Percentiles rank a stretch among this genome's conserved stretches.
Conservation (phyloP, 2,797 vertebrate species). For the Picus viridis region DNA sequence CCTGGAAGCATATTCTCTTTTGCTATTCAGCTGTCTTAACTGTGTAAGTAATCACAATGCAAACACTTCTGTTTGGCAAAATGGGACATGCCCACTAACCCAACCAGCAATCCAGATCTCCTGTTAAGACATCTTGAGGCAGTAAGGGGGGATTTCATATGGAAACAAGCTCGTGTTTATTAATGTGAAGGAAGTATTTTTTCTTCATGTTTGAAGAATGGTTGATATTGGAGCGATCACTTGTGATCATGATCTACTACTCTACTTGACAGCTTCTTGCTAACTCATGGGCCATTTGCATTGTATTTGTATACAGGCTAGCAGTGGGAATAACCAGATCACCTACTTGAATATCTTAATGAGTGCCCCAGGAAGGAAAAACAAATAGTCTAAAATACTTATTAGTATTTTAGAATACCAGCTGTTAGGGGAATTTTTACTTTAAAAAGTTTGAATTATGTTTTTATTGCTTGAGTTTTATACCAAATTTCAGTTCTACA, state of each 20-base stretch:
- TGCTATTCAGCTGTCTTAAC: not conserved
- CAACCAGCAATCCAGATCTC: not conserved
- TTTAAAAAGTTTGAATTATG: not conserved
- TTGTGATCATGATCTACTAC: not conserved
- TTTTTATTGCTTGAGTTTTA: not conserved
- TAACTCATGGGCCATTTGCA: not conserved
- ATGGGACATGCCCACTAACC: not conserved
- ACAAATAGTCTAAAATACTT: no score
- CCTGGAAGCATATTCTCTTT: not conserved
- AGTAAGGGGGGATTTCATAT: not conserved
- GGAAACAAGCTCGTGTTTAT: constrained; percentile 15
- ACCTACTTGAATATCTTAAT: not conserved
- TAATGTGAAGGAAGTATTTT: not conserved
- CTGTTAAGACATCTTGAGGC: not conserved
- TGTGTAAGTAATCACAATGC: not conserved
- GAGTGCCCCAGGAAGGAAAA: not conserved
- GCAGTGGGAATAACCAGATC: not conserved
- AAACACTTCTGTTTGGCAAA: not conserved
- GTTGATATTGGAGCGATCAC: not conserved
- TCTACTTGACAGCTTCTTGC: not conserved
- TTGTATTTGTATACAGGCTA: not conserved
- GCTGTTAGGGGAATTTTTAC: not conserved
- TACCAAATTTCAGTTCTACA: not conserved
- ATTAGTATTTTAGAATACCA: not conserved
- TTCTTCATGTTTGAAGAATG: not conserved